Conservation (phyloP, 2,888 invertebrate species). For the Coecobrya sp. region DNA sequence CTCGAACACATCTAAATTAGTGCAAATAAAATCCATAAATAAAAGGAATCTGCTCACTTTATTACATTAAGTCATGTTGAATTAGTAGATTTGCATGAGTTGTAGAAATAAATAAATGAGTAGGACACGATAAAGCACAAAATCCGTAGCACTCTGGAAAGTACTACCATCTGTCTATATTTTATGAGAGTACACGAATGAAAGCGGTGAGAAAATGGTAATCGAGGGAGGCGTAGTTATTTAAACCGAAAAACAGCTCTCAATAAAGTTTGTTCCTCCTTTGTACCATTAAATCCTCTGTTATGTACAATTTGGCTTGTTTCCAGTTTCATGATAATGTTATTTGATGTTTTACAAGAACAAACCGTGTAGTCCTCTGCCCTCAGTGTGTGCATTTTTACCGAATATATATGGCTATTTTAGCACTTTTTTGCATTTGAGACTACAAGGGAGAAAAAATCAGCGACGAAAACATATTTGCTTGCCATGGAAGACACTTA, state of each 20-base stretch:
- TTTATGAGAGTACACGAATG: neutral
- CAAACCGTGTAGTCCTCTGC: neutral
- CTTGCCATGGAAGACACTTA: conserved; percentile 46
- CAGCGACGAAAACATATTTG: neutral
- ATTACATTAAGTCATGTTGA: neutral
- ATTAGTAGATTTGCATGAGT: conserved; percentile 5
- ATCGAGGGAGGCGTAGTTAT: conserved; percentile 30
- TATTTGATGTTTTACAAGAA: conserved; percentile 62
- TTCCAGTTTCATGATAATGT: conserved; percentile 62
- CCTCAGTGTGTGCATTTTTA: conserved; percentile 8
- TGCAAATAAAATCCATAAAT: neutral
- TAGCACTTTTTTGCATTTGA: conserved; percentile 3
- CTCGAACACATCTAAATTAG: neutral
- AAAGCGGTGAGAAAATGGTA: neutral
- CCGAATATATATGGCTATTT: neutral
- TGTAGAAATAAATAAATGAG: neutral
- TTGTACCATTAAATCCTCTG: conserved; percentile 42
- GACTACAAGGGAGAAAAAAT: neutral
- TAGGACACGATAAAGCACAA: neutral
- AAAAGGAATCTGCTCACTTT: neutral
- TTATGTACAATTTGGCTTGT: conserved; percentile 44
- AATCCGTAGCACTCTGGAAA: neutral
- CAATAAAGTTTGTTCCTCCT: conserved; percentile 53
- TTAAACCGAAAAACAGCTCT: conserved; percentile 31
- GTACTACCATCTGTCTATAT: neutral